phyloP scores from a whole-genome alignment of 1,140 invertebrate genomes.

The Lethocerus indicus region DNA sequence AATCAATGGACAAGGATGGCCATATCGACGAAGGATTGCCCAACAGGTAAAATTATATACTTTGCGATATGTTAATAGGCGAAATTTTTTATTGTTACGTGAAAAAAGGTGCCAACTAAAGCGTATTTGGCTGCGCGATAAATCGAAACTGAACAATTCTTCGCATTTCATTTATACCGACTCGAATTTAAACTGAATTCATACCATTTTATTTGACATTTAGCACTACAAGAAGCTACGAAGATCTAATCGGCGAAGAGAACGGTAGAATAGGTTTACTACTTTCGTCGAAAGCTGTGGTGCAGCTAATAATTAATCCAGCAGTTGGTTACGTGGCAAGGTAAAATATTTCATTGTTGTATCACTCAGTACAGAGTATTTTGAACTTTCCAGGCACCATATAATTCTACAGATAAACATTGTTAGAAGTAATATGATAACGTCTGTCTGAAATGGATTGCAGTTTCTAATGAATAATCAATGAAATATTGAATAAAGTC shows the following conservation, averaged over 20 bases:
- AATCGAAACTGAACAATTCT: neutral
- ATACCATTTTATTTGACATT: neutral
- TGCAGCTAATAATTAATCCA: slow-evolving; percentile 72
- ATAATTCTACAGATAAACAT: neutral
- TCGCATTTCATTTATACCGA: neutral
- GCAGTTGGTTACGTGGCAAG: slow-evolving; percentile 54
- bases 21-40: no score
- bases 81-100: neutral
- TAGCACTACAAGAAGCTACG: slow-evolving; percentile 7
- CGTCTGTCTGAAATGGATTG: neutral
- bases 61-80: neutral
- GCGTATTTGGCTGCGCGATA: neutral
- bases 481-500: neutral
- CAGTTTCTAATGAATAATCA: neutral
- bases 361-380: neutral
- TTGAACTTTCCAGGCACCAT: neutral
- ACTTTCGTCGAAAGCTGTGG: slow-evolving; percentile 70
- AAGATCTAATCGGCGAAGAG: slow-evolving; percentile 16
- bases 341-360: neutral
- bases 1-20: slow-evolving; percentile 11
- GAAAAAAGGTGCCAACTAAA: neutral
- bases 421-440: neutral
- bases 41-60: no score
- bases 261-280: slow-evolving; percentile 59
- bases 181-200: neutral